Conservation (phyloP, 2,113 vertebrate genomes). For the Aptenodytes forsteri region DNA sequence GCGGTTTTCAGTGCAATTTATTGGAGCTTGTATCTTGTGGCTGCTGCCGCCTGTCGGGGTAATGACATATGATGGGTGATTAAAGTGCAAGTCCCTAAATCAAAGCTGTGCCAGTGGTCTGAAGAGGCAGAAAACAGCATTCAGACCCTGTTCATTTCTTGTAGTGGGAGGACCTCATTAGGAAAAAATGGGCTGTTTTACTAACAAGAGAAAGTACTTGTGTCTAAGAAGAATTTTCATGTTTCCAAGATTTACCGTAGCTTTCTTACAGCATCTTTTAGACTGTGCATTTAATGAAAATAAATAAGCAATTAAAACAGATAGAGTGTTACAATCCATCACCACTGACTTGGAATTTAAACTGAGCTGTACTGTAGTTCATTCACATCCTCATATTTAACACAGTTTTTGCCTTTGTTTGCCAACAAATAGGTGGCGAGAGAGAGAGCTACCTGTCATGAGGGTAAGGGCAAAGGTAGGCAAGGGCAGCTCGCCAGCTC, state of each 20-base stretch:
- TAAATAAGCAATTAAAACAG: background rate
- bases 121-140: constrained; percentile 43
- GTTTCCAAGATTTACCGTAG: background rate
- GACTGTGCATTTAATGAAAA: background rate
- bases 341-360: background rate
- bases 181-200: background rate
- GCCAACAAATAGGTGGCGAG: background rate
- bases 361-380: background rate
- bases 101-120: constrained; percentile 50
- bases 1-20: constrained; percentile 33
- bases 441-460: background rate
- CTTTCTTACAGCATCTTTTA: background rate
- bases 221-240: background rate
- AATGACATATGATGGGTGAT: constrained; percentile 71
- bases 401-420: background rate
- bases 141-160: background rate
- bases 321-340: background rate
- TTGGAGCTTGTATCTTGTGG: constrained; percentile 36
- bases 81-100: constrained; percentile 65
- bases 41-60: constrained; percentile 58
- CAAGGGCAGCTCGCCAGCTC: background rate
- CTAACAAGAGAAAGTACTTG: background rate
- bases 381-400: background rate
- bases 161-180: constrained; percentile 39
- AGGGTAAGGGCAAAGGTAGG: background rate